Evolutionary conservation across 30 jellyfish, hydroid and myxozoan species (phyloP).

Genomic region (Pseudorhiza aurosa): DNA sequence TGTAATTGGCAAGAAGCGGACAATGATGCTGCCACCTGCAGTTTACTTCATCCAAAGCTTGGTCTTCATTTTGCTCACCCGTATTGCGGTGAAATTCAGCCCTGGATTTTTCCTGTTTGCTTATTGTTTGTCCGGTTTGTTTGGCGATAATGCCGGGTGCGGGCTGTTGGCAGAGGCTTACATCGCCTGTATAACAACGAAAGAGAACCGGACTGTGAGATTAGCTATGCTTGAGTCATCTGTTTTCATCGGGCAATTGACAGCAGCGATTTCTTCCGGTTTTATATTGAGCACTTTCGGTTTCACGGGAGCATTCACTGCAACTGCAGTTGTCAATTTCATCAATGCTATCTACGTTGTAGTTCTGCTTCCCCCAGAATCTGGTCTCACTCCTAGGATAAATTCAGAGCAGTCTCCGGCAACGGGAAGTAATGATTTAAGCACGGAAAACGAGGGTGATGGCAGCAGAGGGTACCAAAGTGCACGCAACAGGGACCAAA

Average conservation of each 20-base stretch:
- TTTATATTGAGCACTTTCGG: slow-evolving; percentile 23
- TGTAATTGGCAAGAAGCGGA: slow-evolving; percentile 49
- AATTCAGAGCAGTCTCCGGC: background rate
- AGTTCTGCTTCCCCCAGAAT: slow-evolving; percentile 44
- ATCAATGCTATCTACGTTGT: slow-evolving; percentile 21
- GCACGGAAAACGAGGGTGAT: background rate
- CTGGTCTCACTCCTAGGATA: background rate
- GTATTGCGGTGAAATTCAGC: slow-evolving; percentile 4
- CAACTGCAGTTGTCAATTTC: slow-evolving; percentile 20
- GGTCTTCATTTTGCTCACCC: slow-evolving; percentile 4
- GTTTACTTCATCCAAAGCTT: slow-evolving; percentile 33
- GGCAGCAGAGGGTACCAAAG: background rate
- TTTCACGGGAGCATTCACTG: slow-evolving; percentile 12
- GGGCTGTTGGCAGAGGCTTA: slow-evolving; percentile 39
- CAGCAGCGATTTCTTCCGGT: slow-evolving; percentile 29
- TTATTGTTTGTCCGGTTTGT: slow-evolving; percentile 32
- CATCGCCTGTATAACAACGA: slow-evolving; percentile 45
- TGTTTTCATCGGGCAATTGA: slow-evolving; percentile 4
- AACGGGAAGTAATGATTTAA: background rate
- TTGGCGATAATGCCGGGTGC: slow-evolving; percentile 64
- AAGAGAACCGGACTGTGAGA: slow-evolving; percentile 59
- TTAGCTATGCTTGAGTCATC: slow-evolving; percentile 37
- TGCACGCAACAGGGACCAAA: background rate
- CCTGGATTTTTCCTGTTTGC: slow-evolving; percentile 51
- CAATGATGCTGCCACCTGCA: slow-evolving; percentile 38